These are phyloP conservation scores for Halcyon senegalensis DNA, from an alignment of 2,113 vertebrate genomes.

Conservation along the genomic window DNA sequence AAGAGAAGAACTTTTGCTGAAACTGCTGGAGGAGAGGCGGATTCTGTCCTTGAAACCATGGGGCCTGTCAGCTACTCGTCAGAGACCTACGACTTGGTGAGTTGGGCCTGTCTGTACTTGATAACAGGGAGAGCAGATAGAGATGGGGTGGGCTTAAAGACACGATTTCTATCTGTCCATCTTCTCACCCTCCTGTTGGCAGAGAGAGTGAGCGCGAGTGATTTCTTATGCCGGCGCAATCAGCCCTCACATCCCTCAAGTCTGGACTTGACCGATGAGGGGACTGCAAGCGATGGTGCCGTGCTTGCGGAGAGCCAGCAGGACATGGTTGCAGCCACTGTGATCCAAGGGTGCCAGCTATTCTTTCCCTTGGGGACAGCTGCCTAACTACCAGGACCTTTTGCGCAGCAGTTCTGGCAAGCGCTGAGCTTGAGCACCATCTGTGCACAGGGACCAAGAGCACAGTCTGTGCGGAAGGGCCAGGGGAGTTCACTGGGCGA, in stretches of 20 bases:
- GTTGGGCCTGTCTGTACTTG: background rate
- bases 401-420: rapidly evolving
- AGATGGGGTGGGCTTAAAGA: background rate
- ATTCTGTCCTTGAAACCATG: conserved; percentile 12
- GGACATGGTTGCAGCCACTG: background rate
- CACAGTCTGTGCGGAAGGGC: background rate
- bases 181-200: background rate
- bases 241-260: background rate
- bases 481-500: rapidly evolving
- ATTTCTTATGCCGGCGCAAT: rapidly evolving
- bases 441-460: background rate
- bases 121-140: background rate
- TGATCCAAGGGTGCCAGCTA: background rate
- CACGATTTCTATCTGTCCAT: rapidly evolving
- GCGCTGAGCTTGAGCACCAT: rapidly evolving
- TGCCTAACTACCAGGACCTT: rapidly evolving
- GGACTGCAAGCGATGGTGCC: rapidly evolving
- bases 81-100: conserved; percentile 59
- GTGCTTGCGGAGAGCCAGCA: rapidly evolving
- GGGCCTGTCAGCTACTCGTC: conserved; percentile 25
- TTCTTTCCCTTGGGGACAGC: background rate
- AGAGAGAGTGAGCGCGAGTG: background rate
- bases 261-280: background rate
- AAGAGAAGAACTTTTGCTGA: conserved; percentile 20
- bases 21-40: background rate